Base-by-base conservation (phyloP, 2,888 invertebrate species). In the Athetis lepigone region DNA sequence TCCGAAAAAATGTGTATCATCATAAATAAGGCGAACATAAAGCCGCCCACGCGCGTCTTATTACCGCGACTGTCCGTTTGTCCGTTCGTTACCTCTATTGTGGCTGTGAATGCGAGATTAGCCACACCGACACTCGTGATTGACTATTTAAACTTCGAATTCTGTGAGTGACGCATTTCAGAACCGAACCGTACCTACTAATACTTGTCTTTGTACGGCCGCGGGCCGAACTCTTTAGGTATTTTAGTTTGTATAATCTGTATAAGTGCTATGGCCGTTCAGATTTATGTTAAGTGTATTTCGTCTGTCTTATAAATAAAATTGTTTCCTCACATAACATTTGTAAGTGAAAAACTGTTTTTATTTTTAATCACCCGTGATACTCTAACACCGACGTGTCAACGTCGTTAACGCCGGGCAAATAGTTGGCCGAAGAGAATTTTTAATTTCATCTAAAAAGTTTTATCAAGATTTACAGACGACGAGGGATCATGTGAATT, bases 21-120 rank as follows among this genome's bases (percentile, higher is more conserved):
- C 91, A 94, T 94, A 94, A 95, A 94, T 94, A 93, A 92, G 90
- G 92, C 92, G 92, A 93, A 94, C 94, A 92, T 90, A 90, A 89
- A 90, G 90, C 91, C 91, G 91, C 94, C 94, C 91, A 94, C 94
- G 92, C 93, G 91, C 89, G 87, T 90, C 94, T 93, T 93, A 93
- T 93, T 94, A 93, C 88, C 92, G 90, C 90, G 92, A 87, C 92
- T 90, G 93, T 93, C 90, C 88, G 93, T 92, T 88, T 88, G 93
- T 92, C 87, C 92, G 94, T 94, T 95, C 94, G 94, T 94, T 95
- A 95, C 92, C 89, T 88, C 92, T 84, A 94, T 94, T 94, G 94
- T 94, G 88, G 83, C 82, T 83, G 84, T 92, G 92, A 92, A 93
- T 92, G 92, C 89, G 86, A 91, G 94, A 93, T 95, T 93, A 92